phyloP scores from a whole-genome alignment of 1,140 invertebrate genomes.

The Acyrthosiphon pisum region DNA sequence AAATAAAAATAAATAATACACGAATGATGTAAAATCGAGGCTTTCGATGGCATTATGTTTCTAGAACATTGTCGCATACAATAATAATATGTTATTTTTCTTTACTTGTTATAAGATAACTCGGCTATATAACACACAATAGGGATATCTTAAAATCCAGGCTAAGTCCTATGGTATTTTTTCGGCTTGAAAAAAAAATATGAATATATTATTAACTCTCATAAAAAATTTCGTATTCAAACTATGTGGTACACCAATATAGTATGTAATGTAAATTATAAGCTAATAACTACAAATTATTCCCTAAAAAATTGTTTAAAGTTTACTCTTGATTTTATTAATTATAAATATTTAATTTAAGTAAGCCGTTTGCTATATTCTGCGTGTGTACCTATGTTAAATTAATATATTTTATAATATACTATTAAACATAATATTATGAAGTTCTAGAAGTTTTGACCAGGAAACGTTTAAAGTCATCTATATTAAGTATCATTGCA shows the following conservation, averaged over 20 bases:
- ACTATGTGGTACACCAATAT: neutral
- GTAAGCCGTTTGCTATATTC: neutral
- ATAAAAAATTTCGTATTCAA: neutral
- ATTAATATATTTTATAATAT: neutral
- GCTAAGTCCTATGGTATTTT: neutral
- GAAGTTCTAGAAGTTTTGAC: neutral
- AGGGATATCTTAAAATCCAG: neutral
- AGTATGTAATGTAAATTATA: neutral
- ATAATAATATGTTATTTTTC: neutral
- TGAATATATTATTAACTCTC: neutral
- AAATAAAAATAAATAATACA: conserved; percentile 4
- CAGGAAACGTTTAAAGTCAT: neutral
- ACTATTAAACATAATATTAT: neutral
- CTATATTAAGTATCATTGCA: neutral
- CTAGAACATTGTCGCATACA: neutral
- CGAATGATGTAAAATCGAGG: neutral
- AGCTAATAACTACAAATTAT: neutral
- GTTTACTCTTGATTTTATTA: neutral
- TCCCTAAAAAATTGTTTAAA: neutral
- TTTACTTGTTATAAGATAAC: neutral
- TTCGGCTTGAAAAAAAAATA: neutral
- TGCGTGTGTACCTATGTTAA: neutral
- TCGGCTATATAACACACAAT: neutral
- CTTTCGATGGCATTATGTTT: neutral
- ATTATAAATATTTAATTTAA: neutral